A percentile compares a stretch with the other conserved stretches of the same genome.
Evolutionary conservation across 2,888 invertebrate genomes (phyloP).

Genomic region (Drosophila pegasa): DNA sequence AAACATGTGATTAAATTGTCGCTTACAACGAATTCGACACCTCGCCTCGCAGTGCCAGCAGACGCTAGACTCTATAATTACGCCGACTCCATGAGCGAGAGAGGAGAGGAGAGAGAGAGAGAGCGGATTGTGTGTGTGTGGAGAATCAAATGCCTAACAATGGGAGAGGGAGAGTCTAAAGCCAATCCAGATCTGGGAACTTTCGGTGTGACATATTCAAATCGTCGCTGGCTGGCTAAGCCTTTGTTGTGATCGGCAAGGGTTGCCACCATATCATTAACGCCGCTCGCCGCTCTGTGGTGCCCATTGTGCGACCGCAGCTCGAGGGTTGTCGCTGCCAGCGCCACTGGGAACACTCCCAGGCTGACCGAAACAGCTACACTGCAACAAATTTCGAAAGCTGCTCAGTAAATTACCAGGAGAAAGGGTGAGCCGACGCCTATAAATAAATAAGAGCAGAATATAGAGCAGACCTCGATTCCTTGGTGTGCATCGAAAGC

Average conservation of each 20-base stretch:
- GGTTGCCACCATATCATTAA: constrained; percentile 81
- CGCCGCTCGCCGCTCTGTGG: constrained; percentile 77
- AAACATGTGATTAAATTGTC: constrained; percentile 77
- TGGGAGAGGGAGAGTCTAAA: constrained; percentile 37
- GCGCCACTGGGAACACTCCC: constrained; percentile 49
- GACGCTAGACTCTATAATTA: constrained; percentile 64
- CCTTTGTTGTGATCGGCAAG: constrained; percentile 62
- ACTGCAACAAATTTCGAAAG: constrained; percentile 35
- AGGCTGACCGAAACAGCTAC: constrained; percentile 17
- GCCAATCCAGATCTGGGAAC: constrained; percentile 66
- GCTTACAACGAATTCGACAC: constrained; percentile 75
- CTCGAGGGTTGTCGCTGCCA: constrained; percentile 45
- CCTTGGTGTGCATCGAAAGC: constrained; percentile 28
- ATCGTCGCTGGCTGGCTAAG: constrained; percentile 47
- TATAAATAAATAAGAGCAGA: not conserved
- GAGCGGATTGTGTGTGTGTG: constrained; percentile 1
- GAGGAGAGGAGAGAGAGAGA: not conserved
- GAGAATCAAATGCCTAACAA: constrained; percentile 62
- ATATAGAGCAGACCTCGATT: not conserved
- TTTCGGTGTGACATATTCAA: constrained; percentile 71
- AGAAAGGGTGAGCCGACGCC: not conserved
- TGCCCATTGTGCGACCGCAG: constrained; percentile 76
- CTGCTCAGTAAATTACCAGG: not conserved
- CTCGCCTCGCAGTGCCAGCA: constrained; percentile 36
- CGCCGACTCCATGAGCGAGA: constrained; percentile 20